phyloP scores from a whole-genome alignment of 2,888 invertebrate genomes.

The Branchipolynoe longqiensis region DNA sequence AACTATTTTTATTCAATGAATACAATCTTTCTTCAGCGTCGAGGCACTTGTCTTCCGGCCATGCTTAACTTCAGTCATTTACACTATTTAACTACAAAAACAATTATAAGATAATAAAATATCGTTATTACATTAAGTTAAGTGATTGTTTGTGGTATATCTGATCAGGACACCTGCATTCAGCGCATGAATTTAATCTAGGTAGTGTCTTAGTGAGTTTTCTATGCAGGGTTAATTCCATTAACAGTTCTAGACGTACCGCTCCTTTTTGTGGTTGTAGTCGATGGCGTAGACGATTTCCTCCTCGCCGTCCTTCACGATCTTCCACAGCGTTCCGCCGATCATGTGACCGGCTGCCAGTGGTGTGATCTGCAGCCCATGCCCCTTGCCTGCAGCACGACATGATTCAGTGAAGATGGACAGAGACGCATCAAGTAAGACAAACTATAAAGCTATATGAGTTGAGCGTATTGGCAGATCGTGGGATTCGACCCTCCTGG shows the following conservation, averaged over 20 bases:
- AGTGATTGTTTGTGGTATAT: background rate
- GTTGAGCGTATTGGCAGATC: no score
- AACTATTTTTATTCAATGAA: no score
- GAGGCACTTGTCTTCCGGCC: background rate
- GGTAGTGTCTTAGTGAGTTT: background rate
- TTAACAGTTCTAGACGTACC: no score
- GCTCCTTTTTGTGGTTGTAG: slow-evolving; percentile 99
- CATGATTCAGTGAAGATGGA: background rate
- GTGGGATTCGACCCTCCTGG: no score
- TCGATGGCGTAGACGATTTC: slow-evolving; percentile 99
- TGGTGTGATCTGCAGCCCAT: slow-evolving; percentile 96
- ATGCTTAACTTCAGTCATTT: no score
- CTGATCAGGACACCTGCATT: background rate
- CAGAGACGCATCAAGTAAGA: no score
- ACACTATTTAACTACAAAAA: no score
- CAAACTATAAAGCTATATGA: no score
- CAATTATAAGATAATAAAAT: background rate
- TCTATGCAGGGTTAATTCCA: background rate
- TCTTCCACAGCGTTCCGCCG: slow-evolving; percentile 99
- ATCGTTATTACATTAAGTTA: background rate
- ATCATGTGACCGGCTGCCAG: slow-evolving; percentile 98
- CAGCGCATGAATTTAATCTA: background rate
- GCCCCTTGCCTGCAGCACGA: slow-evolving; percentile 89
- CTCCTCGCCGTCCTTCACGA: slow-evolving; percentile 98
- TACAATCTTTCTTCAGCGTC: background rate